A percentile compares a stretch with the other conserved stretches of the same genome.
Evolutionary conservation across 2,888 invertebrate species (phyloP).

Genomic region (Phyllotreta cruciferae): DNA sequence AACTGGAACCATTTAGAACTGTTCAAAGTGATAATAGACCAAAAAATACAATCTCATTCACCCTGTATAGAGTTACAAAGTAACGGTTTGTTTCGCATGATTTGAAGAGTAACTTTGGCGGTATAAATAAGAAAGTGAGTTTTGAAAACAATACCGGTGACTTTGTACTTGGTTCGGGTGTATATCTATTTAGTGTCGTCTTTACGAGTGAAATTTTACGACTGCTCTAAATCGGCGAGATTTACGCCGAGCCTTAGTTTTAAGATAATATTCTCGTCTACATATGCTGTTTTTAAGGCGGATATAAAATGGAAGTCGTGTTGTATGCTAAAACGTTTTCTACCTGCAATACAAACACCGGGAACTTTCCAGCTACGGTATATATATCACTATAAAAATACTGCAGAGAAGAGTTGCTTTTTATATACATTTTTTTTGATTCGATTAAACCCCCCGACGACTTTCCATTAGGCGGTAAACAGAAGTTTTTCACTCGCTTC

Average conservation of each 20-base stretch:
- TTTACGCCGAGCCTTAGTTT: constrained; percentile 29
- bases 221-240: constrained; percentile 38
- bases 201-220: constrained; percentile 45
- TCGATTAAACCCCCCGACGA: constrained; percentile 1
- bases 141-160: constrained; percentile 38
- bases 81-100: no score
- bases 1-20: no score
- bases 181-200: constrained; percentile 32
- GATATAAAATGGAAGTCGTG: constrained; percentile 14
- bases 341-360: no score
- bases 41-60: no score
- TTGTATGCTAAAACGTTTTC: constrained; percentile 11
- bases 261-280: constrained; percentile 13
- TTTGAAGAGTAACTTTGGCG: no score
- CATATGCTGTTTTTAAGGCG: constrained; percentile 16
- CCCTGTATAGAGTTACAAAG: no score
- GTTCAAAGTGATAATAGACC: no score
- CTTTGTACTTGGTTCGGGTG: constrained; percentile 30
- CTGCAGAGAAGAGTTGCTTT: neutral
- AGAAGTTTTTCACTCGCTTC: constrained; percentile 11
- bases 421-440: neutral
- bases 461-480: constrained; percentile 9
- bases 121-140: no score
- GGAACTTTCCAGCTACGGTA: neutral
- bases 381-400: neutral